A percentile compares a stretch with the other conserved stretches of the same genome.
phyloP scores from a whole-genome alignment of 1,140 invertebrate species.

The Drosophila tsacasi region DNA sequence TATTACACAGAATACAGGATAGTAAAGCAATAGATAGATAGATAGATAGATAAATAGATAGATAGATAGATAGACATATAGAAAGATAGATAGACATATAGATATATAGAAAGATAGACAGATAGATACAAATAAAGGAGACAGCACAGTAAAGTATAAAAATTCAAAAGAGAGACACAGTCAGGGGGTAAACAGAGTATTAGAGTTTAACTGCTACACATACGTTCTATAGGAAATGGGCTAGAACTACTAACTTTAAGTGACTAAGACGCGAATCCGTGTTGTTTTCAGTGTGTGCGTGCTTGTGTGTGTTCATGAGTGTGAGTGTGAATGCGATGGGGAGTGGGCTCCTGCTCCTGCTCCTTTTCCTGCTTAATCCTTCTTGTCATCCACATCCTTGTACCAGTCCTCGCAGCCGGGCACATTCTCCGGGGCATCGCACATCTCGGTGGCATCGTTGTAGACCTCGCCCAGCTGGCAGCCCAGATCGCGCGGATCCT shows the following conservation, averaged over 20 bases:
- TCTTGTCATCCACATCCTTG: constrained; percentile 88
- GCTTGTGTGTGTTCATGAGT: constrained; percentile 23
- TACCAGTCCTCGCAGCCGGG: constrained; percentile 95
- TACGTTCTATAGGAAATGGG: constrained; percentile 73
- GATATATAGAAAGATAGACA: not conserved
- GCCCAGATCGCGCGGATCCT: constrained; percentile 93
- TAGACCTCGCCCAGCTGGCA: constrained; percentile 94
- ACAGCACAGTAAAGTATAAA: not conserved
- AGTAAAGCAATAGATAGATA: not conserved
- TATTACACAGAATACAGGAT: constrained; percentile 1
- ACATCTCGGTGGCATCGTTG: constrained; percentile 92
- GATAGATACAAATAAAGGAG: not conserved
- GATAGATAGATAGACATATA: too few species aligned
- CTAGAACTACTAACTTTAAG: constrained; percentile 78
- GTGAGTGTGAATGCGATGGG: constrained; percentile 19
- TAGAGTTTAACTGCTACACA: constrained; percentile 64
- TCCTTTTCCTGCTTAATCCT: constrained; percentile 49
- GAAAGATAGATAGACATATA: too few species aligned
- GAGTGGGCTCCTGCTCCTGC: not conserved
- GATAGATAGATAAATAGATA: constrained; percentile 7
- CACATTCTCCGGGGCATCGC: constrained; percentile 94
- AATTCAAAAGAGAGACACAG: not conserved
- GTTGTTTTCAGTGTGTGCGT: constrained; percentile 23
- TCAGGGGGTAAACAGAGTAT: constrained; percentile 6
- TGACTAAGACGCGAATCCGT: constrained; percentile 74